Evolutionary conservation across 2,888 invertebrate genomes (phyloP).

Genomic region (Abscondita cerata): DNA sequence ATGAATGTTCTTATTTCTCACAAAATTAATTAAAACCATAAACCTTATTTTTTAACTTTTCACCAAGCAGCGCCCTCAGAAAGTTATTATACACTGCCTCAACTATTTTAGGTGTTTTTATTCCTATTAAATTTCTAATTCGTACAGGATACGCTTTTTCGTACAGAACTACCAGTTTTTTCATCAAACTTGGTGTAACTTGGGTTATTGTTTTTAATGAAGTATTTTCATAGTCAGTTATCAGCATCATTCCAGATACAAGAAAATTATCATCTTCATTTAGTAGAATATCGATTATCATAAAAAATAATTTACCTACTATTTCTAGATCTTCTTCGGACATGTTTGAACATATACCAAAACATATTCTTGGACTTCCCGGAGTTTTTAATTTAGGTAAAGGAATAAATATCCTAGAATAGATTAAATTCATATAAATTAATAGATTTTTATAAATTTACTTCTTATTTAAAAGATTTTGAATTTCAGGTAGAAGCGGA

Average conservation of each 20-base stretch:
- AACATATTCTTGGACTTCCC: too few species aligned
- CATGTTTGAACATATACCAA: too few species aligned
- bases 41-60: not conserved
- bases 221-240: constrained; percentile 50
- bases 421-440: too few species aligned
- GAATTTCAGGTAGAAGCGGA: too few species aligned
- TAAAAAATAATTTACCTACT: constrained; percentile 56
- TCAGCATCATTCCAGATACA: constrained; percentile 61
- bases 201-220: constrained; percentile 41
- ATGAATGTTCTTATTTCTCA: too few species aligned
- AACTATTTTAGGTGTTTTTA: too few species aligned
- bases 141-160: constrained; percentile 65
- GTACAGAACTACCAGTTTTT: constrained; percentile 50
- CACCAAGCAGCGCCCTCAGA: constrained; percentile 54
- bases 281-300: constrained; percentile 64
- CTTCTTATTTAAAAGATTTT: too few species aligned
- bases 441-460: too few species aligned
- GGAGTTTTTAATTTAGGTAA: too few species aligned
- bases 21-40: not conserved
- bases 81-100: too few species aligned
- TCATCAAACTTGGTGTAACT: constrained; percentile 64
- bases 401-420: too few species aligned
- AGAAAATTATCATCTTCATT: constrained; percentile 66
- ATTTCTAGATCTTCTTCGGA: constrained; percentile 6
- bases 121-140: too few species aligned